These are phyloP conservation scores for Lycorma delicatula DNA, from an alignment of 1,140 invertebrate species.

Conservation along the genomic window DNA sequence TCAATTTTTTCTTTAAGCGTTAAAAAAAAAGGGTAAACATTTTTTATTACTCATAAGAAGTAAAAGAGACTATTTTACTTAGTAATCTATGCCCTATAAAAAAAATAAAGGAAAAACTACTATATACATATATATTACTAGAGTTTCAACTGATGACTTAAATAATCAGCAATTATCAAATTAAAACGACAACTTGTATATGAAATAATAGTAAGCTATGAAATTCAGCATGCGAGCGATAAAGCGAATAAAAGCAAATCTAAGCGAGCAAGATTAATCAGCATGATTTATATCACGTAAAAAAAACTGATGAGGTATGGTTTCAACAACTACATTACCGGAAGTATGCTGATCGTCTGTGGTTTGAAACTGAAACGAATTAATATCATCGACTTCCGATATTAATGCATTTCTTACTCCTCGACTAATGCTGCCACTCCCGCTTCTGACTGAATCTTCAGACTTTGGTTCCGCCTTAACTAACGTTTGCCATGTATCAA, in stretches of 20 bases:
- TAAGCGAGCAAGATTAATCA: slow-evolving; percentile 6
- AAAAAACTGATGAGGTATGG: not conserved
- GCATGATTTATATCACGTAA: slow-evolving; percentile 4
- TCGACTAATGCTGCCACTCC: not conserved
- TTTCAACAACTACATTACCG: slow-evolving; percentile 36
- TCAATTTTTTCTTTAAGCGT: too few species aligned
- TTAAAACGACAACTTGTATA: not conserved
- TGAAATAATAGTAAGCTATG: not conserved
- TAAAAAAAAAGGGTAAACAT: too few species aligned
- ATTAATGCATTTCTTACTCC: slow-evolving; percentile 52
- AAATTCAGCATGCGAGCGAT: not conserved
- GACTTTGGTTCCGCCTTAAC: slow-evolving; percentile 8
- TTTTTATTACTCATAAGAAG: too few species aligned
- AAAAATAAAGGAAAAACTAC: too few species aligned
- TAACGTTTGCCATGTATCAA: slow-evolving; percentile 7
- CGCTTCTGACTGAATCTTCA: not conserved
- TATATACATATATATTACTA: not conserved
- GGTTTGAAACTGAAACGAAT: slow-evolving; percentile 55
- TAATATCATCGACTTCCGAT: slow-evolving; percentile 54
- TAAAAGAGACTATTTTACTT: too few species aligned
- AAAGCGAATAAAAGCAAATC: not conserved
- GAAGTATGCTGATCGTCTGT: slow-evolving; percentile 63
- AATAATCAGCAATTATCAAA: not conserved
- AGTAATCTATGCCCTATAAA: too few species aligned
- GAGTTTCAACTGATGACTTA: not conserved